Percentiles rank a stretch among this genome's conserved stretches.
These are phyloP conservation scores for Tolmerus cingulatus DNA, from an alignment of 2,888 invertebrate species.

Conservation along the genomic window DNA sequence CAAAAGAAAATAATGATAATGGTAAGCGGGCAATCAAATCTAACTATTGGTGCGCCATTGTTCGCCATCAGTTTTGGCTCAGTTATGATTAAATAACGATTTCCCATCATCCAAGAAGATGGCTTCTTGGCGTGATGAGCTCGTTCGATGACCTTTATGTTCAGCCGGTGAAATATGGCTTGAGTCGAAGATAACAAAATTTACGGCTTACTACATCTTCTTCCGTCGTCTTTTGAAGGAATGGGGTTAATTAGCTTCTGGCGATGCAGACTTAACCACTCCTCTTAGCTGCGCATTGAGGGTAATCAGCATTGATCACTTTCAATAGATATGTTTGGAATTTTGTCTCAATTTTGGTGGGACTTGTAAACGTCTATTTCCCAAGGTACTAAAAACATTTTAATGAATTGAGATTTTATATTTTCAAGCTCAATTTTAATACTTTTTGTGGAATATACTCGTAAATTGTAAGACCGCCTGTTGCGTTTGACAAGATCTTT, in stretches of 20 bases:
- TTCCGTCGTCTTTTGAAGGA: neutral
- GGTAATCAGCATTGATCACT: neutral
- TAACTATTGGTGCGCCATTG: neutral
- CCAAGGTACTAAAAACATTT: neutral
- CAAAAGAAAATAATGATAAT: neutral
- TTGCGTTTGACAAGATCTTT: neutral
- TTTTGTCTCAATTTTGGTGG: neutral
- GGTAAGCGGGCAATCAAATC: neutral
- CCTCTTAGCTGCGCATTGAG: neutral
- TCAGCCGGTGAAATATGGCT: neutral
- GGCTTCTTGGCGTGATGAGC: neutral
- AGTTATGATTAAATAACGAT: constrained; percentile 21
- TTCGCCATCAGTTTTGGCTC: neutral
- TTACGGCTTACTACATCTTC: neutral
- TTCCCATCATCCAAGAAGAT: neutral
- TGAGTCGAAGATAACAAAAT: neutral
- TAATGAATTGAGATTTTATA: neutral
- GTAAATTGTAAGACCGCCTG: neutral
- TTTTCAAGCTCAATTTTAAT: neutral
- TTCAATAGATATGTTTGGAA: neutral
- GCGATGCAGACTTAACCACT: neutral
- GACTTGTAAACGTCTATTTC: neutral
- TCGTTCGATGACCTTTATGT: constrained; percentile 25
- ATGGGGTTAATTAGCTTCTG: neutral
- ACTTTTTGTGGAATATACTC: neutral